Evolutionary conservation across 2,113 vertebrate genomes (phyloP), one percentile per base, ranked within the genome.

Genomic region (Pseudopodoces humilis): DNA sequence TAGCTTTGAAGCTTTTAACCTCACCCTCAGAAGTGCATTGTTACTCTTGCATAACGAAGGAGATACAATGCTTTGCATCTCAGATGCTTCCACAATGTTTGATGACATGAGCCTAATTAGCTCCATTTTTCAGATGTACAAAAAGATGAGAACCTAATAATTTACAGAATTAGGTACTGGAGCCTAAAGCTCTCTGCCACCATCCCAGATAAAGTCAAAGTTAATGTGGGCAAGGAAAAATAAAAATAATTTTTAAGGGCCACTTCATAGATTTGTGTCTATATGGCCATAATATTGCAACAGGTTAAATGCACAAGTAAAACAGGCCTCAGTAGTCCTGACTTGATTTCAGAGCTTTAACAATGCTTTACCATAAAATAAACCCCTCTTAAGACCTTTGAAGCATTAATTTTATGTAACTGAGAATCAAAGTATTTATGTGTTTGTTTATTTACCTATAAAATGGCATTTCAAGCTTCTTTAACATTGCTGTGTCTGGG

Each of bases 401-500:
- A 87, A 77, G 9, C 27, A 52, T 75, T 93, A 83, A 88, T 77
- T 77, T 63, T 83, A 18, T 17, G 44, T 78, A 90, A 60, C 60
- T 53, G 52, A 83, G 69, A 92, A 86, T 94, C 90, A 93, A 91
- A 95, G 49, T 89, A 49, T 87, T 82, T 79, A 56, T 70, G 33
- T 91, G 74, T 88, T 95, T 95, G 82, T 96, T 94, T 97, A 55
- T 94, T 95, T 96, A 88, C 90, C 28, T 91, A 37, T 58, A 83
- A 69, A 95, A 83, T 64, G 92, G 68, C 64, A 96, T 94, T 93
- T 95, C 82, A 90, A 90, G 44, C 64, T 82, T 43, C 67, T 95
- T 90, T 90, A 86, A 69, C 60, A 81, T 60, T 90, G 52, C 47
- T 90, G 27, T 70, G 44, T 72, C 92, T 95, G 88, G 80, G 88